A percentile compares a stretch with the other conserved stretches of the same genome.
These are phyloP conservation scores for Mimas tiliae DNA, from an alignment of 2,888 invertebrate species.

Conservation along the genomic window DNA sequence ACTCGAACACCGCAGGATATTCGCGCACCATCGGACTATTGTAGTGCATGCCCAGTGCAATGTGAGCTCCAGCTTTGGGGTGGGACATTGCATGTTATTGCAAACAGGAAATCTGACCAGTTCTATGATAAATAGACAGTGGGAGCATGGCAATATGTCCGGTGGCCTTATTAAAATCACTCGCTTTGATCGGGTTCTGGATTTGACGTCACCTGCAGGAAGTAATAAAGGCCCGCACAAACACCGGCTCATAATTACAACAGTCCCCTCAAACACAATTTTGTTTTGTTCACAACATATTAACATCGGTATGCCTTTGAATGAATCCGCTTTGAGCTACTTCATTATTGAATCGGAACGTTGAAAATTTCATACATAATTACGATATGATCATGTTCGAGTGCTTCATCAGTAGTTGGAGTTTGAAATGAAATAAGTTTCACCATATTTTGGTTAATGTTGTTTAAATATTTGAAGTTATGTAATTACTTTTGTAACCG, in stretches of 20 bases:
- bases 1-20: not conserved
- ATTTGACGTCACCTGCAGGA: conserved; percentile 78
- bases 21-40: not conserved
- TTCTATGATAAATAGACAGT: conserved; percentile 41
- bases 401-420: conserved; percentile 15
- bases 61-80: not conserved
- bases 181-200: conserved; percentile 76
- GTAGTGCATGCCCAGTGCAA: conserved; percentile 2
- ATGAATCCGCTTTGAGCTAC: conserved; percentile 61
- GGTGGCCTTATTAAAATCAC: conserved; percentile 77
- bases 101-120: conserved; percentile 27
- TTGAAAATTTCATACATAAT: conserved; percentile 29
- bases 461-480: not conserved
- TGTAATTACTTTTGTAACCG: not conserved
- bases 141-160: conserved; percentile 44
- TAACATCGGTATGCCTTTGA: conserved; percentile 73
- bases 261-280: conserved; percentile 47
- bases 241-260: conserved; percentile 71
- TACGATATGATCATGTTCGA: conserved; percentile 25
- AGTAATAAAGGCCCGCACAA: conserved; percentile 68
- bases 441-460: conserved; percentile 4
- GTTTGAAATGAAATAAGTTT: conserved; percentile 21
- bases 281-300: conserved; percentile 62
- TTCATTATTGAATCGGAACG: conserved; percentile 54
- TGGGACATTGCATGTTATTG: not conserved